Conservation (phyloP, 2,797 vertebrate species). For the Falco cherrug region DNA sequence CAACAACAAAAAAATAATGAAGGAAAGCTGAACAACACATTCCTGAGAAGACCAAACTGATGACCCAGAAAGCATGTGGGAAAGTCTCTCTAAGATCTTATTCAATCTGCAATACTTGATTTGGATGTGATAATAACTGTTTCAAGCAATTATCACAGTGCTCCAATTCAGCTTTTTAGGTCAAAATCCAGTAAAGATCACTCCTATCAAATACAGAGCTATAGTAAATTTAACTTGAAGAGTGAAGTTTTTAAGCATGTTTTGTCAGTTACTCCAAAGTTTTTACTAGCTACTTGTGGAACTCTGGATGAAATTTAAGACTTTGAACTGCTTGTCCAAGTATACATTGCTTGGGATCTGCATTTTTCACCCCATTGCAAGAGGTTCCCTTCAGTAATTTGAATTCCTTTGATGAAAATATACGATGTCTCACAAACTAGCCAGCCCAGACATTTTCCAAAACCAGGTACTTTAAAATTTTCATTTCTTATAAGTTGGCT, state of each 20-base stretch:
- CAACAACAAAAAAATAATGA: not conserved
- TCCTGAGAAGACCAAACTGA: constrained; percentile 9
- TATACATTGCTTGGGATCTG: not conserved
- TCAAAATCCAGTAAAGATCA: not conserved
- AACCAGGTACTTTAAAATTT: not conserved
- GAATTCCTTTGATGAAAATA: not conserved
- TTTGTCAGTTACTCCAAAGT: not conserved
- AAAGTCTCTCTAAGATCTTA: not conserved
- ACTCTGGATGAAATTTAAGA: not conserved
- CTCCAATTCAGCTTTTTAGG: not conserved
- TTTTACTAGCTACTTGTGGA: not conserved
- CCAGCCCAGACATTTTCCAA: not conserved
- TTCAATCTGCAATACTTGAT: not conserved
- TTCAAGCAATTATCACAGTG: not conserved
- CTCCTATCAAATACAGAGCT: not conserved
- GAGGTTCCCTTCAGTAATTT: not conserved
- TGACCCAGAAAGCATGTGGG: constrained; percentile 4
- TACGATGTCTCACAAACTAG: not conserved
- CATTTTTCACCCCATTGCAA: not conserved
- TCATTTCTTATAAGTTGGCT: not conserved
- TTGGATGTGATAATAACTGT: not conserved
- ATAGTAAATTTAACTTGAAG: not conserved
- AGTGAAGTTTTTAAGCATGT: not conserved
- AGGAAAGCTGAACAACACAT: not conserved
- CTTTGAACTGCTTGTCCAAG: not conserved